A percentile compares a stretch with the other conserved stretches of the same genome.
phyloP scores from a whole-genome alignment of 64 coral and sea anemone species.

The Cladopsammia gracilis region DNA sequence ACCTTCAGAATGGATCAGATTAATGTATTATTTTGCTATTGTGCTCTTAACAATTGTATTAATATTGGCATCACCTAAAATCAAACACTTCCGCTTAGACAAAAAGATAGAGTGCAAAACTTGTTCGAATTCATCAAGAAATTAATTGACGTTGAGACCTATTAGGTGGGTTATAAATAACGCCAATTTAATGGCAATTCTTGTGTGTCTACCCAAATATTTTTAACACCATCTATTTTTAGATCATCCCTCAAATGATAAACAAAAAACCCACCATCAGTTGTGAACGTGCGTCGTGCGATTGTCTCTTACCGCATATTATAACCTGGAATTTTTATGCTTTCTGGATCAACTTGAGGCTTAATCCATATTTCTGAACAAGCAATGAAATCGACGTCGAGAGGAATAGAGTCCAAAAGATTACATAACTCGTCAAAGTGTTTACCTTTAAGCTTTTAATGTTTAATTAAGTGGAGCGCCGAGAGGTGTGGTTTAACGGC shows the following conservation, averaged over 20 bases:
- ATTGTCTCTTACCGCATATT: not conserved
- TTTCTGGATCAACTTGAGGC: not conserved
- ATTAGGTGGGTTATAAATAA: slow-evolving; percentile 5
- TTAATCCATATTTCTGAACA: slow-evolving; percentile 55
- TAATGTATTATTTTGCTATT: slow-evolving; percentile 39
- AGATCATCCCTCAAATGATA: not conserved
- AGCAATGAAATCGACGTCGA: not conserved
- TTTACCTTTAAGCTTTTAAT: slow-evolving; percentile 15
- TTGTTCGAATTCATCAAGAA: slow-evolving; percentile 1
- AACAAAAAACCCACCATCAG: not conserved
- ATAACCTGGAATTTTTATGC: slow-evolving; percentile 34
- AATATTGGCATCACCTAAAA: not conserved
- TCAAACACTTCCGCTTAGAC: not conserved
- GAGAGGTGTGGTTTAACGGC: slow-evolving; percentile 33
- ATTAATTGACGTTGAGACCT: not conserved
- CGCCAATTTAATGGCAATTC: not conserved
- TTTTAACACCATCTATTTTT: slow-evolving; percentile 15
- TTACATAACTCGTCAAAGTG: not conserved
- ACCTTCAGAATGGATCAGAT: not conserved
- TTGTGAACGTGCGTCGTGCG: not conserved
- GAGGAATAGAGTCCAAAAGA: slow-evolving; percentile 31
- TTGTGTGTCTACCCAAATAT: not conserved
- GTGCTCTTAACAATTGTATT: not conserved
- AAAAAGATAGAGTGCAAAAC: slow-evolving; percentile 1
- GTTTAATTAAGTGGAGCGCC: slow-evolving; percentile 43